A percentile compares a stretch with the other conserved stretches of the same genome.
These are phyloP conservation scores for Hydrozoanthus tunicans DNA, from an alignment of 64 coral and sea anemone species.

Conservation along the genomic window DNA sequence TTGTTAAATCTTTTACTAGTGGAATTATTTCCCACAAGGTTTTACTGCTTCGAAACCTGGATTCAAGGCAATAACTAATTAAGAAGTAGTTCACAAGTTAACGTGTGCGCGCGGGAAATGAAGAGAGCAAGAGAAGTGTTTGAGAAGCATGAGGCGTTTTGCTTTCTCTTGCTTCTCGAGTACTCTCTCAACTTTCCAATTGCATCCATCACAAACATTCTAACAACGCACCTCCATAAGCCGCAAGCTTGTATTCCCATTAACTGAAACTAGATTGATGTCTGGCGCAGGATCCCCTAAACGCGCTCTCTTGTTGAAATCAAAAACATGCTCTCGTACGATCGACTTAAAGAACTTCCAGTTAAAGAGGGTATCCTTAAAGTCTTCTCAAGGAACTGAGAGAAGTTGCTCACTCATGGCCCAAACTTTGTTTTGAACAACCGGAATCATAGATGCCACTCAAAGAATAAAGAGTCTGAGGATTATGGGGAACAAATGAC, in stretches of 20 bases:
- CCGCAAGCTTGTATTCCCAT: background rate
- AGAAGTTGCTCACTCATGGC: background rate
- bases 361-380: conserved; percentile 48
- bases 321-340: background rate
- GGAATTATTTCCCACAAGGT: too few species aligned
- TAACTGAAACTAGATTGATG: conserved; percentile 20
- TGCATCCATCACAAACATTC: too few species aligned
- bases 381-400: conserved; percentile 59
- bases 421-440: background rate
- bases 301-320: conserved; percentile 63
- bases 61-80: too few species aligned
- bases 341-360: conserved; percentile 57
- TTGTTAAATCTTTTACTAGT: too few species aligned
- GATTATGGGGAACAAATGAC: background rate
- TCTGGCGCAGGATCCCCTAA: conserved; percentile 49
- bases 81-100: too few species aligned
- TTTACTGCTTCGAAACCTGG: too few species aligned
- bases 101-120: too few species aligned
- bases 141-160: background rate
- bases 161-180: too few species aligned
- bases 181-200: too few species aligned
- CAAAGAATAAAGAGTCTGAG: background rate
- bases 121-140: too few species aligned
- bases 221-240: background rate
- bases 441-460: background rate